Evolutionary conservation across 2,888 invertebrate species (phyloP).

Genomic region (Nysson spinosus): DNA sequence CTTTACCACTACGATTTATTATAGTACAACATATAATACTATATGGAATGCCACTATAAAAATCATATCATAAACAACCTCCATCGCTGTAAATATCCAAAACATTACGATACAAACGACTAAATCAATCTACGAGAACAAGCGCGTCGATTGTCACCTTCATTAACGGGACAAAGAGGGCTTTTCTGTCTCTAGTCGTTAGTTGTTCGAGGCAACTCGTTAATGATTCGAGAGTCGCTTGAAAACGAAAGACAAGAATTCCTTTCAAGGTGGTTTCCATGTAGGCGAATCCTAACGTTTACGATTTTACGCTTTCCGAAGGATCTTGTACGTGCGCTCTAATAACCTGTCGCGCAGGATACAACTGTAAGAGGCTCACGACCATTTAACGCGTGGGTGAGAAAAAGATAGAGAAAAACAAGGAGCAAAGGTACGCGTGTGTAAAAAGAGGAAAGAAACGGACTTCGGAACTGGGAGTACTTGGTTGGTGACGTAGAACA

Average conservation of each 20-base stretch:
- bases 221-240: slow-evolving; percentile 60
- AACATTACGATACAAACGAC: no score
- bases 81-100: no score
- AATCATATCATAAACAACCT: no score
- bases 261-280: slow-evolving; percentile 51
- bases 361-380: slow-evolving; percentile 37
- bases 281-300: slow-evolving; percentile 64
- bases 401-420: slow-evolving; percentile 13
- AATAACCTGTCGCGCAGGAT: slow-evolving; percentile 52
- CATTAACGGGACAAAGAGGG: slow-evolving; percentile 42
- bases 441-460: slow-evolving; percentile 11
- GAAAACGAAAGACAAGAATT: slow-evolving; percentile 50
- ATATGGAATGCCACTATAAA: no score
- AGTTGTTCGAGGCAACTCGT: slow-evolving; percentile 47
- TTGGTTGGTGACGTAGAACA: slow-evolving; percentile 56
- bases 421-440: neutral
- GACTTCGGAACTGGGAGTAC: slow-evolving; percentile 43
- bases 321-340: slow-evolving; percentile 55
- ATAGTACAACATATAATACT: no score
- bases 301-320: slow-evolving; percentile 41
- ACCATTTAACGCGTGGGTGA: slow-evolving; percentile 55
- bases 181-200: slow-evolving; percentile 18
- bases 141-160: slow-evolving; percentile 30
- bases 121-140: slow-evolving; percentile 23
- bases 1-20: no score